Conservation (phyloP, 2,797 vertebrate species). For the Sebastes reedi region DNA sequence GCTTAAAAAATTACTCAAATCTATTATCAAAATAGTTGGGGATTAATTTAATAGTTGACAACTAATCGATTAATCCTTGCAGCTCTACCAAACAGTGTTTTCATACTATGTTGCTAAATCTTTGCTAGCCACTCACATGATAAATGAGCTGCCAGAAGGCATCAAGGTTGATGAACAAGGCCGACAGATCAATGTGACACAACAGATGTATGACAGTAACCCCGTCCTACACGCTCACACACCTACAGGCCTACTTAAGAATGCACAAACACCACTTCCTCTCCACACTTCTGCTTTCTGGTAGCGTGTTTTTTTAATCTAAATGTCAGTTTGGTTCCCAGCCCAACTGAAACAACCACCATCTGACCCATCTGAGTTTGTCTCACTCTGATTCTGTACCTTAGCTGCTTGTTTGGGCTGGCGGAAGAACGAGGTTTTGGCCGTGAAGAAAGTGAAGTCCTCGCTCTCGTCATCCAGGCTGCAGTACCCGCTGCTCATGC, state of each 20-base stretch:
- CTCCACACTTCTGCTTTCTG: constrained; percentile 69
- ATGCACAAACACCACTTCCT: constrained; percentile 62
- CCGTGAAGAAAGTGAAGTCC: constrained; percentile 94
- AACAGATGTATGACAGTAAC: constrained; percentile 25
- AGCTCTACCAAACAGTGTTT: not conserved
- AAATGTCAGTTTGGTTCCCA: constrained; percentile 22
- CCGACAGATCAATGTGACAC: constrained; percentile 19
- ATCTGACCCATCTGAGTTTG: not conserved
- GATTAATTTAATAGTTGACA: too few relatives aligned
- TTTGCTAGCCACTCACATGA: not conserved
- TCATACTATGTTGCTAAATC: not conserved
- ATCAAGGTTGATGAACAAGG: constrained; percentile 19
- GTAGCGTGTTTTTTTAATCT: not conserved
- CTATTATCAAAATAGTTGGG: too few relatives aligned
- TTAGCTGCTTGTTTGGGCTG: constrained; percentile 73
- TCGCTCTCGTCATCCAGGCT: constrained; percentile 94
- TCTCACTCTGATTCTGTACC: constrained; percentile 66
- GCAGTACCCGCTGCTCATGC: constrained; percentile 98
- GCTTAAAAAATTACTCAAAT: too few relatives aligned
- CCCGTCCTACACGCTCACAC: constrained; percentile 16
- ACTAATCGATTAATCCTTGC: accelerated
- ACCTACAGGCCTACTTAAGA: constrained; percentile 43
- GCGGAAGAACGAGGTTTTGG: constrained; percentile 93
- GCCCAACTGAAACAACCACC: not conserved
- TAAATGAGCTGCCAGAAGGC: constrained; percentile 18